Percentiles rank a stretch among this genome's conserved stretches.
These are phyloP conservation scores for Athalia rosae DNA, from an alignment of 2,888 invertebrate species.

Conservation along the genomic window DNA sequence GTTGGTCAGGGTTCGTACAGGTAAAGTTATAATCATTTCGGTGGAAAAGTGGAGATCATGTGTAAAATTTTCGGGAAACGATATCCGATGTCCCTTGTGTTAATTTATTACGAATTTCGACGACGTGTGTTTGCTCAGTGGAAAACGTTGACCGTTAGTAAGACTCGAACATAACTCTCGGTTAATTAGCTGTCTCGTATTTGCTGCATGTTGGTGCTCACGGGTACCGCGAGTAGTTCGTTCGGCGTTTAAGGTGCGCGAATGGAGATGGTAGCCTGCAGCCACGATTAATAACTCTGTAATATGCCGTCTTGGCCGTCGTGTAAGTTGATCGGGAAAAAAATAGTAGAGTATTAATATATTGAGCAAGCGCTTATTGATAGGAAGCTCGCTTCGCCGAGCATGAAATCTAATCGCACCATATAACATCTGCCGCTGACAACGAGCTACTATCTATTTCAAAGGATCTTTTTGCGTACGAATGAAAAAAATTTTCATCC, in stretches of 20 bases:
- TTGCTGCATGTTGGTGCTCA: constrained; percentile 35
- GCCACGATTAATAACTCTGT: constrained; percentile 38
- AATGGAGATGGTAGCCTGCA: constrained; percentile 33
- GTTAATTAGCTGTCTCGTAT: constrained; percentile 45
- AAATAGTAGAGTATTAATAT: constrained; percentile 31
- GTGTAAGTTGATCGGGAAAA: constrained; percentile 29
- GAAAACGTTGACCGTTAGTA: constrained; percentile 13
- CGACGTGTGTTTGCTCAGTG: constrained; percentile 14
- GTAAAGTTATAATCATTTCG: no score
- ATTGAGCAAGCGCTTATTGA: constrained; percentile 37
- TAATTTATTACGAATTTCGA: constrained; percentile 14
- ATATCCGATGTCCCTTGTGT: background rate
- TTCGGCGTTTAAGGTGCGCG: constrained; percentile 33
- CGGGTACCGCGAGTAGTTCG: constrained; percentile 24
- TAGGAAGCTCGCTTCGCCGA: constrained; percentile 22
- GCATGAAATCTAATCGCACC: constrained; percentile 28
- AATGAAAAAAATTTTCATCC: no score
- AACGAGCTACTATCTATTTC: no score
- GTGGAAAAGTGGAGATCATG: no score
- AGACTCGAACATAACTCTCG: constrained; percentile 41
- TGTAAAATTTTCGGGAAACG: no score
- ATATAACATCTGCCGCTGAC: background rate
- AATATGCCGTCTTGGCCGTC: constrained; percentile 30
- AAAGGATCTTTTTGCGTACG: no score
- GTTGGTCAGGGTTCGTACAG: background rate